These are phyloP conservation scores for Philereme transversata DNA, from an alignment of 2,888 invertebrate genomes.

Conservation along the genomic window DNA sequence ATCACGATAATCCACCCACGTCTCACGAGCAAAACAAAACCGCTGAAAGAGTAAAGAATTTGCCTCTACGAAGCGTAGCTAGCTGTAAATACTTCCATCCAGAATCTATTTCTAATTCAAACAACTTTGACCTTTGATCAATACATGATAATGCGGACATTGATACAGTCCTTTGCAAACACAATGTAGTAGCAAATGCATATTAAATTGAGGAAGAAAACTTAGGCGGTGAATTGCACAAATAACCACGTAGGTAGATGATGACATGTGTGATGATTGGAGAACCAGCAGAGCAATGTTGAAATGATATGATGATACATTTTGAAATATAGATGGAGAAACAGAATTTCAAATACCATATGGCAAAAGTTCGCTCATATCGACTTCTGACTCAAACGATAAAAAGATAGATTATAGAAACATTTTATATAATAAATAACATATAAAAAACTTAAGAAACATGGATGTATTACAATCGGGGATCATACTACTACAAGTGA, in stretches of 20 bases:
- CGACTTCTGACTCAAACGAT: too few relatives aligned
- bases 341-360: slow-evolving; percentile 1
- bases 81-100: neutral
- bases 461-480: too few relatives aligned
- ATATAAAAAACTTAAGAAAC: too few relatives aligned
- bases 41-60: too few relatives aligned
- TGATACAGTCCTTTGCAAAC: neutral
- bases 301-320: slow-evolving; percentile 24
- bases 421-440: too few relatives aligned
- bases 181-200: slow-evolving; percentile 37
- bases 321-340: slow-evolving; percentile 16
- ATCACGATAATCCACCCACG: too few relatives aligned
- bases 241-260: slow-evolving; percentile 15
- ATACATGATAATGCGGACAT: neutral
- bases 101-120: slow-evolving; percentile 11
- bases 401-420: too few relatives aligned
- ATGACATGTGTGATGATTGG: slow-evolving; percentile 9
- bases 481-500: too few relatives aligned
- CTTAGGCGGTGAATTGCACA: slow-evolving; percentile 13
- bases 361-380: too few relatives aligned
- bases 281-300: slow-evolving; percentile 9
- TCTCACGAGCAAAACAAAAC: too few relatives aligned
- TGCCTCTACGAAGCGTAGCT: too few relatives aligned
- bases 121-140: slow-evolving; percentile 1
- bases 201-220: slow-evolving; percentile 43